phyloP scores from a whole-genome alignment of 2,113 vertebrate species.

The Pelobates fuscus region DNA sequence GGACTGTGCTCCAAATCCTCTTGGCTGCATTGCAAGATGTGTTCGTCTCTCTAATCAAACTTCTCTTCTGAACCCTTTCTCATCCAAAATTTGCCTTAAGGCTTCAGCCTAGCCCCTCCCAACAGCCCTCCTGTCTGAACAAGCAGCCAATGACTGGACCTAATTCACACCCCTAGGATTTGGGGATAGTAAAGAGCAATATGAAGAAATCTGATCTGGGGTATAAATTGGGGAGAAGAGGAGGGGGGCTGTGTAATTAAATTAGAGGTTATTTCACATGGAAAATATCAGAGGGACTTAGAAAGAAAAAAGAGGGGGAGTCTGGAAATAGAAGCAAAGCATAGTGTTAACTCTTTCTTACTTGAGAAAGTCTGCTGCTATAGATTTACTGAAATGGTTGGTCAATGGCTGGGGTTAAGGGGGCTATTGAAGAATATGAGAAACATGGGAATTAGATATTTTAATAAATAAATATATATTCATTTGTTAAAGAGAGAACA shows the following conservation, averaged over 20 bases:
- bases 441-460: no score
- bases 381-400: no score
- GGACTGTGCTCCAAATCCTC: neutral
- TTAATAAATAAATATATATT: no score
- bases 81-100: constrained; percentile 21
- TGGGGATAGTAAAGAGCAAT: neutral
- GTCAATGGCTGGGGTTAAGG: no score
- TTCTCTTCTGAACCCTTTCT: neutral
- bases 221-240: neutral
- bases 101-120: constrained; percentile 17
- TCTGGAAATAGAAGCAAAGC: neutral
- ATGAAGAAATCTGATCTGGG: constrained; percentile 14
- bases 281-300: constrained; percentile 9
- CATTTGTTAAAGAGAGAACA: no score
- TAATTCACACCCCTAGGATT: constrained; percentile 10
- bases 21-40: neutral
- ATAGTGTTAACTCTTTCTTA: neutral
- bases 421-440: no score
- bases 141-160: constrained; percentile 19
- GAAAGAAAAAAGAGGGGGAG: neutral
- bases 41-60: neutral
- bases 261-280: constrained; percentile 11
- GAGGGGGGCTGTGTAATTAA: neutral
- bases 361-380: neutral
- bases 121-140: constrained; percentile 5